Evolutionary conservation across 1,140 invertebrate genomes (phyloP).

Genomic region (Pogonus chalceus): DNA sequence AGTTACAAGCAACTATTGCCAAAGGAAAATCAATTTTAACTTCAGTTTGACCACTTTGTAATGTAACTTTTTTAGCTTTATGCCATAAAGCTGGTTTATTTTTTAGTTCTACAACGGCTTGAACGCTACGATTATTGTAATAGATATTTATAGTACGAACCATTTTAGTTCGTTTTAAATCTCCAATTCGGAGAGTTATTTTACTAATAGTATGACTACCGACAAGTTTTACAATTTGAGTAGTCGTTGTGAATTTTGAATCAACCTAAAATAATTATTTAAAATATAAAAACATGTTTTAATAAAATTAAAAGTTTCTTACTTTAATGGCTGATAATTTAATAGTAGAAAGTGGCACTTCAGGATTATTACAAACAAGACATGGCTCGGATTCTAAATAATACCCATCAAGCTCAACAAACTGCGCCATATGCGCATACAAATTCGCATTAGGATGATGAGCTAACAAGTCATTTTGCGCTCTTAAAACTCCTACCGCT

Average conservation of each 20-base stretch:
- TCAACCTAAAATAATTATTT: slow-evolving; percentile 50
- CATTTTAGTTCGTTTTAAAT: slow-evolving; percentile 95
- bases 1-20: slow-evolving; percentile 92
- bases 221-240: slow-evolving; percentile 93
- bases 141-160: slow-evolving; percentile 92
- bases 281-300: slow-evolving; percentile 11
- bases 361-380: slow-evolving; percentile 94
- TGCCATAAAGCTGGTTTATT: slow-evolving; percentile 96
- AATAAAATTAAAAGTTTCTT: slow-evolving; percentile 1
- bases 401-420: slow-evolving; percentile 91
- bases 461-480: slow-evolving; percentile 78
- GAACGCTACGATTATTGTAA: slow-evolving; percentile 92
- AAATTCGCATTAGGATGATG: slow-evolving; percentile 90
- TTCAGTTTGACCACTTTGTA: slow-evolving; percentile 88
- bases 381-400: slow-evolving; percentile 96
- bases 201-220: slow-evolving; percentile 92
- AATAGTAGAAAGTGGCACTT: slow-evolving; percentile 82
- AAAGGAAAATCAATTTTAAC: slow-evolving; percentile 93
- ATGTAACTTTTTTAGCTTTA: slow-evolving; percentile 82
- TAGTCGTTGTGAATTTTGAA: slow-evolving; percentile 95
- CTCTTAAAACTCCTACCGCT: slow-evolving; percentile 71
- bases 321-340: slow-evolving; percentile 90
- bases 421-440: slow-evolving; percentile 82
- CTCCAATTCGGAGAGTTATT: slow-evolving; percentile 84
- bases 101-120: slow-evolving; percentile 93